Evolutionary conservation across 2,113 vertebrate genomes (phyloP).

Genomic region (Ciconia stormi): DNA sequence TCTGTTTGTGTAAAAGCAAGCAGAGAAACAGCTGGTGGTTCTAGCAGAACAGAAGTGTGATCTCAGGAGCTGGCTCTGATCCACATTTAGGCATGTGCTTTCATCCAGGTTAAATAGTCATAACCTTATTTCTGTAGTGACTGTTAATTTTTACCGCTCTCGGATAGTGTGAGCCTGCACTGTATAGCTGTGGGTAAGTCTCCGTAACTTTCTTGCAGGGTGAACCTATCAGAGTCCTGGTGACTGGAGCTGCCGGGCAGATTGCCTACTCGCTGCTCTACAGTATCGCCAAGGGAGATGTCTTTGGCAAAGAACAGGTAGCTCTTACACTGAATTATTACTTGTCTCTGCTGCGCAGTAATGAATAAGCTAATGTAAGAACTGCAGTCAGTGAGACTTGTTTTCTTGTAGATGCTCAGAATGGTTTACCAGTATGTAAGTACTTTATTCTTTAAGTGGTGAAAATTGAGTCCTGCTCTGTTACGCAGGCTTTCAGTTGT

Average conservation of each 20-base stretch:
- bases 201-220: conserved; percentile 73
- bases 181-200: background rate
- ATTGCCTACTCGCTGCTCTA: conserved; percentile 95
- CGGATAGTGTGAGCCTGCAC: background rate
- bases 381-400: background rate
- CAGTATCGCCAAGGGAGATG: conserved; percentile 95
- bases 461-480: background rate
- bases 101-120: background rate
- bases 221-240: conserved; percentile 89
- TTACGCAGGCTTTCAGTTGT: background rate
- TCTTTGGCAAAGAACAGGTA: conserved; percentile 98
- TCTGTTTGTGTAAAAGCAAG: background rate
- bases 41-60: background rate
- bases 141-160: background rate
- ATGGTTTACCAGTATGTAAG: background rate
- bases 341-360: background rate
- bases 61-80: background rate
- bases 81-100: background rate
- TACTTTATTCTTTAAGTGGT: background rate
- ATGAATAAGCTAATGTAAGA: background rate
- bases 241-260: conserved; percentile 95
- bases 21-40: background rate
- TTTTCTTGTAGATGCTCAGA: background rate
- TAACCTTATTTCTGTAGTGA: background rate
- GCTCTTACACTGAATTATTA: background rate